These are phyloP conservation scores for Macheiramphus alcinus DNA, from an alignment of 2,113 vertebrate species.

Conservation along the genomic window DNA sequence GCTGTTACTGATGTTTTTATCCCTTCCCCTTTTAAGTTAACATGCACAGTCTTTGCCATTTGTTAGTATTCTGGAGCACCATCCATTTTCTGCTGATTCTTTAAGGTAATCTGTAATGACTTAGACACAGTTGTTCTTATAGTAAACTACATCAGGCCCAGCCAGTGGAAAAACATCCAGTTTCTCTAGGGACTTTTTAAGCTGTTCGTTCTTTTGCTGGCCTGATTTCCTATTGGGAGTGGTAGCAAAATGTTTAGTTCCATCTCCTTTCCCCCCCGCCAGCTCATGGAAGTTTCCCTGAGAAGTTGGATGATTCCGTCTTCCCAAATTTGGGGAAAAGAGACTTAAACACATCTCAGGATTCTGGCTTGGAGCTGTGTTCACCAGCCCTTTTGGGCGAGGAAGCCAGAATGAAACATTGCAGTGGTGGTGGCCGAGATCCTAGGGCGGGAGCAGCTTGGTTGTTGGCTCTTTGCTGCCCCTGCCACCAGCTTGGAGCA, in stretches of 20 bases:
- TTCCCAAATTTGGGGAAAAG: background rate
- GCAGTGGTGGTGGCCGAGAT: background rate
- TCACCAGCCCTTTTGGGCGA: background rate
- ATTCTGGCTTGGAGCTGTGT: background rate
- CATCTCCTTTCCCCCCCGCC: background rate
- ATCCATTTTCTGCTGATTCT: background rate
- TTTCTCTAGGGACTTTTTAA: background rate
- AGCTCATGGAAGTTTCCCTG: background rate
- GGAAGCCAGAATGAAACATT: no score
- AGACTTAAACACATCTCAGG: no score
- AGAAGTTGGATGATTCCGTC: background rate
- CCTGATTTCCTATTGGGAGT: background rate
- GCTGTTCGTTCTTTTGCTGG: background rate
- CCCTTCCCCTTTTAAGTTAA: background rate
- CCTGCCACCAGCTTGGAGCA: background rate
- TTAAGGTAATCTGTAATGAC: background rate
- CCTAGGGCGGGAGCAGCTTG: background rate
- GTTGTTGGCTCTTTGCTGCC: background rate
- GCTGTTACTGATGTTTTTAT: background rate
- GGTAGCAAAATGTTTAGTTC: background rate
- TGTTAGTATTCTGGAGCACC: background rate
- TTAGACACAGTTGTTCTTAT: background rate
- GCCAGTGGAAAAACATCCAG: background rate
- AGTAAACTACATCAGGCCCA: background rate
- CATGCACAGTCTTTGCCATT: background rate